Conservation (phyloP, 2,113 vertebrate genomes). For the Eurystomus gularis region DNA sequence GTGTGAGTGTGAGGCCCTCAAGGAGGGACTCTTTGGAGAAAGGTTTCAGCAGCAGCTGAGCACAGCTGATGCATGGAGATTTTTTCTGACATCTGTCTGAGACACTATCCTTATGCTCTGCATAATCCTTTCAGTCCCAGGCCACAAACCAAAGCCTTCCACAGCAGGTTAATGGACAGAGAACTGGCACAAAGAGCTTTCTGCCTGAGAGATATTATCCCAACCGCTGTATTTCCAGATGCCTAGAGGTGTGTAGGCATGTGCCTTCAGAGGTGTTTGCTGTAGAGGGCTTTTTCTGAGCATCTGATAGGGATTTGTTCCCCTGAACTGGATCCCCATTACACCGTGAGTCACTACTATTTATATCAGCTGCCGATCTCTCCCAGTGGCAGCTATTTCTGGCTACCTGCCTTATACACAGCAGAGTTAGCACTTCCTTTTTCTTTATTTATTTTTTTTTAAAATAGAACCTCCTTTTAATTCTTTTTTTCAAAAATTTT, state of each 20-base stretch:
- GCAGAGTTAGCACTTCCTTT: background rate
- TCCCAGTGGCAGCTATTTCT: slow-evolving; percentile 43
- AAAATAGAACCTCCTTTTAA: background rate
- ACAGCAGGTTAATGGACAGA: background rate
- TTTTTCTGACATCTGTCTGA: background rate
- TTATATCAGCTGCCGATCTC: slow-evolving; percentile 34
- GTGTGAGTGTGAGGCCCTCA: background rate
- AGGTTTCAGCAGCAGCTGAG: background rate
- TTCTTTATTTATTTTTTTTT: background rate
- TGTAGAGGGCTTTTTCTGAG: slow-evolving; percentile 32
- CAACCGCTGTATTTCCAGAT: background rate
- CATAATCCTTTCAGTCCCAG: background rate
- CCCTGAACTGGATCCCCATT: background rate
- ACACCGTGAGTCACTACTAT: slow-evolving; percentile 37
- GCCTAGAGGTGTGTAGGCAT: background rate
- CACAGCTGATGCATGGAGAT: background rate
- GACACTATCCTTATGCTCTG: background rate
- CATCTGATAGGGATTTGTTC: background rate
- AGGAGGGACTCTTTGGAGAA: background rate
- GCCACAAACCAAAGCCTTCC: background rate
- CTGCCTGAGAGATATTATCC: background rate
- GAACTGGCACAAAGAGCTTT: background rate
- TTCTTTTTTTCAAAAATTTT: background rate
- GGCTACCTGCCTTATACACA: slow-evolving; percentile 14
- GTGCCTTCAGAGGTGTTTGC: background rate